These are phyloP conservation scores for Stenotaenia linearis DNA, from an alignment of 2,888 invertebrate species.

Conservation along the genomic window DNA sequence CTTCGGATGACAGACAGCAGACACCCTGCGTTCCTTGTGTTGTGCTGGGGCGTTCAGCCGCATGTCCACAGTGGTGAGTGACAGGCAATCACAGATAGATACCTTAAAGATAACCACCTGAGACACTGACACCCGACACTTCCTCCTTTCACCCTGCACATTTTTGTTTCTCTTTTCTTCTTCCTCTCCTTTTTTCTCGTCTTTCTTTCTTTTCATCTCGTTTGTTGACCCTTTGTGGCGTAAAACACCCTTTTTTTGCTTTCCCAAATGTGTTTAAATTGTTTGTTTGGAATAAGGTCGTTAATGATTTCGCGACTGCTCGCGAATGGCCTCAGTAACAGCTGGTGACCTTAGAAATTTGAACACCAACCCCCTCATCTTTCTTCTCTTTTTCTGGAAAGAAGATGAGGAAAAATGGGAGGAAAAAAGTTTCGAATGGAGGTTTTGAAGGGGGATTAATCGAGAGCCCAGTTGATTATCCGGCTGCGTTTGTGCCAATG, in stretches of 20 bases:
- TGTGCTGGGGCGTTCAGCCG: neutral
- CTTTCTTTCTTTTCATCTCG: too few species aligned
- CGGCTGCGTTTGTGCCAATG: constrained; percentile 29
- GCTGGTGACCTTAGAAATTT: too few species aligned
- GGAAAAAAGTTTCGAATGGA: neutral
- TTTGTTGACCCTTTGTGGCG: too few species aligned
- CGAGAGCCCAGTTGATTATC: constrained; percentile 33
- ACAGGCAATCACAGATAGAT: constrained; percentile 31
- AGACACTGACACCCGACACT: constrained; percentile 19
- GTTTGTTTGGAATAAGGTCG: too few species aligned
- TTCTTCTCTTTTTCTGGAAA: neutral
- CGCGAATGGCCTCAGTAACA: too few species aligned
- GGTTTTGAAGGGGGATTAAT: constrained; percentile 28
- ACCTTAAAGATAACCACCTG: constrained; percentile 22
- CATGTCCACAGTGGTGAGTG: constrained; percentile 28
- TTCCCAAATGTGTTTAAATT: too few species aligned
- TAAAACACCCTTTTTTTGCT: too few species aligned
- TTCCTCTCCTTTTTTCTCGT: neutral
- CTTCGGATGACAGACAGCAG: constrained; percentile 17
- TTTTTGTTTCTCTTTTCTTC: constrained; percentile 17
- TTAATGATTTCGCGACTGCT: too few species aligned
- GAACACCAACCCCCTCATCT: too few species aligned
- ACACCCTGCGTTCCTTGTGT: constrained; percentile 17
- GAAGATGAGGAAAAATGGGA: neutral
- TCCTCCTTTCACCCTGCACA: neutral